Evolutionary conservation across 53 echinoderm and acorn worm genomes (phyloP).

Genomic region (Stichopus horrens): DNA sequence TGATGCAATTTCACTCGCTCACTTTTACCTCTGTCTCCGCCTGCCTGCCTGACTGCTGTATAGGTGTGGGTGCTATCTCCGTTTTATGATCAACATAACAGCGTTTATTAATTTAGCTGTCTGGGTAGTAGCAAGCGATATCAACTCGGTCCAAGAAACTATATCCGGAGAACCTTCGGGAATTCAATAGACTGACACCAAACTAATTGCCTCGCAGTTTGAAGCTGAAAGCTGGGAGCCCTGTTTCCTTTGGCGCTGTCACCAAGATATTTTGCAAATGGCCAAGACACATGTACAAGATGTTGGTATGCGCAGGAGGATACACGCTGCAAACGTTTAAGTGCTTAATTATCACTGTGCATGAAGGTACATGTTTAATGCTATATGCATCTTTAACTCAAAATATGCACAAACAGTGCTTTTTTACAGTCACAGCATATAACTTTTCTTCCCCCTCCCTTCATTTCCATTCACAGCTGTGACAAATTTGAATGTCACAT

Average conservation of each 20-base stretch:
- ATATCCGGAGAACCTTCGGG: background rate
- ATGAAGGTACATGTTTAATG: background rate
- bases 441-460: too few species aligned
- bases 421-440: too few species aligned
- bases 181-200: constrained; percentile 12
- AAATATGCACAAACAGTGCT: background rate
- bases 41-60: background rate
- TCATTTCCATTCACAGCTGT: too few species aligned
- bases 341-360: background rate
- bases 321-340: background rate
- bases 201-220: constrained; percentile 23
- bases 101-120: constrained; percentile 42
- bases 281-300: background rate
- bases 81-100: constrained; percentile 36
- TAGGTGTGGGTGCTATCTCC: background rate
- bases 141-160: constrained; percentile 3
- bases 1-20: background rate
- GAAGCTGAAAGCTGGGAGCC: background rate
- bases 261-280: background rate
- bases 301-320: background rate
- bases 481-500: too few species aligned
- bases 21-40: background rate
- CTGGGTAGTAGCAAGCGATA: constrained; percentile 2
- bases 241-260: background rate
- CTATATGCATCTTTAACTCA: background rate